phyloP scores from a whole-genome alignment of 2,797 vertebrate species.

The Phrynocephalus vlangalii region DNA sequence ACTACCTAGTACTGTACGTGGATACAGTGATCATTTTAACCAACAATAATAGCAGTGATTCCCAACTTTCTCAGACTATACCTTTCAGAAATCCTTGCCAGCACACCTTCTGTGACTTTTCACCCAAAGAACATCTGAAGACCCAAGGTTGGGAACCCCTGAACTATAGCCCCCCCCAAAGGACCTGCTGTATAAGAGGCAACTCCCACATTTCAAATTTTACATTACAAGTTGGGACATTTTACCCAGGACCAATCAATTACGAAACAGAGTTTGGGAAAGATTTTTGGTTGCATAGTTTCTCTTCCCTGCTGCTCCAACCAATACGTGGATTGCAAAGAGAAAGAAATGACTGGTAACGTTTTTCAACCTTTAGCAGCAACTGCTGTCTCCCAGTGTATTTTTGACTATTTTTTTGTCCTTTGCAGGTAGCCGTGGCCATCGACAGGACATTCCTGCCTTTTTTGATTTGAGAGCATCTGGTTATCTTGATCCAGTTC shows the following conservation, averaged over 20 bases:
- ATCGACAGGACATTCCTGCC: constrained; percentile 82
- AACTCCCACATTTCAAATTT: background rate
- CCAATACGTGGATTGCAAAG: background rate
- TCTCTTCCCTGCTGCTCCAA: background rate
- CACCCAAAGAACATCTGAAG: background rate
- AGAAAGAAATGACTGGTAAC: background rate
- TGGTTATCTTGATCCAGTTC: constrained; percentile 86
- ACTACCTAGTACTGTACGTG: background rate
- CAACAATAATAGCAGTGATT: no score
- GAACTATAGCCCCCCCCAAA: background rate
- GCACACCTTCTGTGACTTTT: background rate
- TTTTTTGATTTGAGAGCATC: constrained; percentile 88
- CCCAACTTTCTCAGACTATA: background rate
- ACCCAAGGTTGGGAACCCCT: background rate
- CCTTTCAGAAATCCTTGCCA: background rate
- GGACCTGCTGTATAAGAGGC: background rate
- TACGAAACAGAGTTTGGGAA: no score
- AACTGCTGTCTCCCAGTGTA: background rate
- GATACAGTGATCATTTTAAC: no score
- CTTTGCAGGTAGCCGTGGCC: constrained; percentile 79
- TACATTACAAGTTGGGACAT: background rate
- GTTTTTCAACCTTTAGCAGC: constrained; percentile 7
- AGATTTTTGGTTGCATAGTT: no score
- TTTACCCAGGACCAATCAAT: background rate
- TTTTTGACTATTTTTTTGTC: background rate